These are phyloP conservation scores for Drosophila bocqueti DNA, from an alignment of 1,140 invertebrate genomes.

Conservation along the genomic window DNA sequence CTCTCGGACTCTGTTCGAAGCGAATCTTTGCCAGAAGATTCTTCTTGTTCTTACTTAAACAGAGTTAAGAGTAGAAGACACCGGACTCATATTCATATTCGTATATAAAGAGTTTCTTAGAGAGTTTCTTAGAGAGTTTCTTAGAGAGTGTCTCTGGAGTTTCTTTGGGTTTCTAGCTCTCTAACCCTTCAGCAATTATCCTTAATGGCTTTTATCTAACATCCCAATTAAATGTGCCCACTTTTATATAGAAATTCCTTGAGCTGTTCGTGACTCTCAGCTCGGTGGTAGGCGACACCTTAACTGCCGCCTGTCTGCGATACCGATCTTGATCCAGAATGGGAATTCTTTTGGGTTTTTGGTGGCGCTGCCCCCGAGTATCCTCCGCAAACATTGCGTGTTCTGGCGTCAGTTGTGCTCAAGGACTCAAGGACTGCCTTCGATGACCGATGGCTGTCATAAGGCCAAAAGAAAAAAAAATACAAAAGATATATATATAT, in stretches of 20 bases:
- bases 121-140: not conserved
- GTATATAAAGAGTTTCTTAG: not conserved
- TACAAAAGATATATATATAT: not conserved
- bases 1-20: not conserved
- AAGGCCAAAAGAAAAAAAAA: conserved; percentile 33
- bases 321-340: conserved; percentile 41
- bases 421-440: conserved; percentile 58
- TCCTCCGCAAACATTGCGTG: conserved; percentile 52
- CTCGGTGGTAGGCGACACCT: conserved; percentile 12
- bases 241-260: conserved; percentile 4
- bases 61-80: not conserved
- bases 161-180: not conserved
- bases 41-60: conserved; percentile 1
- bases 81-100: not conserved
- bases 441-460: conserved; percentile 68
- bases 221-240: not conserved
- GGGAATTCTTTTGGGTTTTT: conserved; percentile 44
- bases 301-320: conserved; percentile 22
- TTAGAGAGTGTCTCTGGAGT: not conserved
- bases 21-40: not conserved
- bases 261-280: conserved; percentile 7
- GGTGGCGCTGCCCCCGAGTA: conserved; percentile 29
- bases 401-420: conserved; percentile 70
- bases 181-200: not conserved
- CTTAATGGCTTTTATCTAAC: conserved; percentile 8